These are phyloP conservation scores for Bombyx mori DNA, from an alignment of 1,140 invertebrate genomes.

Conservation along the genomic window ASM3026992v2 NC_085116.1:11054501-11055000, in stretches of 20 bases:
- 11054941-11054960: no score
- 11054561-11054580: slow-evolving; percentile 30
- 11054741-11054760: slow-evolving; percentile 46
- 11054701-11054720: slow-evolving; percentile 47
- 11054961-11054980: no score
- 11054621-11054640: slow-evolving; percentile 42
- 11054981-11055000: no score
- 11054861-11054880: slow-evolving; percentile 38
- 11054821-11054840: slow-evolving; percentile 38
- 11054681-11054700: slow-evolving; percentile 52
- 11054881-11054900: slow-evolving; percentile 18
- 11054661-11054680: slow-evolving; percentile 58
- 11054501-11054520: no score
- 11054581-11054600: slow-evolving; percentile 19
- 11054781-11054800: slow-evolving; percentile 43
- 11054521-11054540: slow-evolving; percentile 1
- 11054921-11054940: no score
- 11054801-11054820: slow-evolving; percentile 48
- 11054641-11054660: slow-evolving; percentile 45
- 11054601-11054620: slow-evolving; percentile 21
- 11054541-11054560: slow-evolving; percentile 16
- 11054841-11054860: slow-evolving; percentile 26
- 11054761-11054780: slow-evolving; percentile 63
- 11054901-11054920: background rate
- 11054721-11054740: slow-evolving; percentile 39